phyloP scores from a whole-genome alignment of 23 tunicate genomes.

The Styela clava region DNA sequence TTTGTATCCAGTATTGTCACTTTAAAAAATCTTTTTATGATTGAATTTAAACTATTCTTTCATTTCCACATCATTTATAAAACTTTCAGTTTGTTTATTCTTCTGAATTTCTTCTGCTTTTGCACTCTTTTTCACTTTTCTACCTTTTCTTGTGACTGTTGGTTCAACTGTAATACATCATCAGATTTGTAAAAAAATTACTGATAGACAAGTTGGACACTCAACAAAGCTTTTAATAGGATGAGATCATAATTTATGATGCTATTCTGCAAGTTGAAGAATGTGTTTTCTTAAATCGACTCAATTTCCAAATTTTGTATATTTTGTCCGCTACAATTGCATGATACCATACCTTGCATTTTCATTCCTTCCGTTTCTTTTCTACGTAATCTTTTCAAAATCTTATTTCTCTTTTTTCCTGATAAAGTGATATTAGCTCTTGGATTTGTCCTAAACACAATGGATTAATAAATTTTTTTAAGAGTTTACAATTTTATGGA shows the following conservation, averaged over 20 bases:
- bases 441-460: constrained; percentile 38
- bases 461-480: too few species aligned
- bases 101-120: neutral
- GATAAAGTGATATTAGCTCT: constrained; percentile 58
- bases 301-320: too few species aligned
- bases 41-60: neutral
- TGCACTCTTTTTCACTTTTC: neutral
- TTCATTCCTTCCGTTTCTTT: constrained; percentile 26
- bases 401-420: constrained; percentile 50
- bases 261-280: too few species aligned
- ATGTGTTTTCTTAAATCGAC: too few species aligned
- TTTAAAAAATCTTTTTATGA: too few species aligned
- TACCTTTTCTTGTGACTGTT: neutral
- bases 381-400: constrained; percentile 38
- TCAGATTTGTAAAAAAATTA: too few species aligned
- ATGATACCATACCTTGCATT: constrained; percentile 37
- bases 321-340: too few species aligned
- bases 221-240: too few species aligned
- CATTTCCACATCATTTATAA: neutral
- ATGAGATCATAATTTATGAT: too few species aligned
- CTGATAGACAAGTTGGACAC: too few species aligned
- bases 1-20: too few species aligned
- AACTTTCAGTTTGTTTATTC: neutral
- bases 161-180: neutral
- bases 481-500: too few species aligned